Conservation (phyloP, 92 coral and sea anemone species). For the Porites divaricata region DNA sequence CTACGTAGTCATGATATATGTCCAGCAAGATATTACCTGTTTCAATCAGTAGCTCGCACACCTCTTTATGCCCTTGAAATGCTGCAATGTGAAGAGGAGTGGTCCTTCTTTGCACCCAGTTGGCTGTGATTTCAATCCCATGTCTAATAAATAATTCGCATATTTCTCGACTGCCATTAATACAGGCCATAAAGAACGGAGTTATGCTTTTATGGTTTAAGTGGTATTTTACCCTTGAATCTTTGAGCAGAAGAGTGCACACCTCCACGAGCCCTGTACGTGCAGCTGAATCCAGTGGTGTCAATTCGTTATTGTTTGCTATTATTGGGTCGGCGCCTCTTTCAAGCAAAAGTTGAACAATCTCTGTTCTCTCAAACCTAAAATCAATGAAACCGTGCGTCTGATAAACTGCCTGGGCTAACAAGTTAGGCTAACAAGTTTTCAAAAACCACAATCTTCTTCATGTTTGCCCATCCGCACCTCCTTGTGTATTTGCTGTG, state of each 20-base stretch:
- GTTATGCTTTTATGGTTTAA: neutral
- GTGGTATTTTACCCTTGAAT: neutral
- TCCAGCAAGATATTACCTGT: slow-evolving; percentile 5
- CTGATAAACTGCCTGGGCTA: too few species aligned
- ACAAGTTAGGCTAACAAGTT: too few species aligned
- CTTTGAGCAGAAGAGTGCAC: slow-evolving; percentile 33
- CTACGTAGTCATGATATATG: too few species aligned
- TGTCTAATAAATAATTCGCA: slow-evolving; percentile 54
- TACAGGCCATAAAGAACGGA: slow-evolving; percentile 60
- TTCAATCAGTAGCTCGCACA: slow-evolving; percentile 54
- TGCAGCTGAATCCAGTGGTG: slow-evolving; percentile 63
- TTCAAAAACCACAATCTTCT: too few species aligned
- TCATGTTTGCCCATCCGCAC: too few species aligned
- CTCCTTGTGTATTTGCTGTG: too few species aligned
- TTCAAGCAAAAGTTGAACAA: slow-evolving; percentile 47
- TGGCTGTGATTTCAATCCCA: slow-evolving; percentile 47
- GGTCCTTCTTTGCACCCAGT: neutral
- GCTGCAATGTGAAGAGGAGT: slow-evolving; percentile 69
- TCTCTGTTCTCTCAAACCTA: slow-evolving; percentile 49
- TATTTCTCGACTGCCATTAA: slow-evolving; percentile 39
- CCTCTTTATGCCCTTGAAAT: slow-evolving; percentile 42
- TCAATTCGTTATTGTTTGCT: neutral
- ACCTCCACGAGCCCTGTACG: slow-evolving; percentile 42
- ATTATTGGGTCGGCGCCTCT: slow-evolving; percentile 55
- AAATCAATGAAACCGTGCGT: neutral